Percentiles rank a stretch among this genome's conserved stretches.
Conservation (phyloP, 2,797 vertebrate genomes). For the Sparidentex hasta region DNA sequence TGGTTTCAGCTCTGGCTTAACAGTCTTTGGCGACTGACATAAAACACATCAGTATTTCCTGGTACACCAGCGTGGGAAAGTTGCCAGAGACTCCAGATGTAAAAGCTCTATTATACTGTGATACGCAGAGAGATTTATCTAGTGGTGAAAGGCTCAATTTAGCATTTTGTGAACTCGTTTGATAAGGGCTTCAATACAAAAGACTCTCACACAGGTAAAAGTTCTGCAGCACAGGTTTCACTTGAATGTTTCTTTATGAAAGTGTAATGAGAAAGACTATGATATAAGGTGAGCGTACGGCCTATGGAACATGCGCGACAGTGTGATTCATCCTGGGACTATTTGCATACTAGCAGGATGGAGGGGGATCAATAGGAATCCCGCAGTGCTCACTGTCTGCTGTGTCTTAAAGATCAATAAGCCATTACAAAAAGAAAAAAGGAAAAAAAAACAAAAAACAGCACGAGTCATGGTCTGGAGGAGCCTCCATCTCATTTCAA, state of each 20-base stretch:
- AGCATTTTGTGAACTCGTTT: no score
- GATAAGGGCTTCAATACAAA: no score
- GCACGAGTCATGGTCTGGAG: constrained; percentile 58
- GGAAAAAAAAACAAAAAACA: not conserved
- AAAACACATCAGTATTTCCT: no score
- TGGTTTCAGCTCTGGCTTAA: no score
- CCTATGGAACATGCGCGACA: constrained; percentile 10
- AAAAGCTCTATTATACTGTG: no score
- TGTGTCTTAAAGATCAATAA: constrained; percentile 76
- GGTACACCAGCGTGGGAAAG: no score
- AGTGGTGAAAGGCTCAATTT: no score
- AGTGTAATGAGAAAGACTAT: constrained; percentile 8
- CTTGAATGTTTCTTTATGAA: not conserved
- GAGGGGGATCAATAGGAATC: constrained; percentile 67
- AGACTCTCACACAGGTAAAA: no score
- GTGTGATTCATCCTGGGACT: constrained; percentile 20
- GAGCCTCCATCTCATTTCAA: constrained; percentile 61
- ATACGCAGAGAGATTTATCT: no score
- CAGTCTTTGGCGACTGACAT: no score
- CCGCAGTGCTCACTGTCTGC: constrained; percentile 64
- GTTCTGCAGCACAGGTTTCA: not conserved
- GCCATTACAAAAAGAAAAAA: constrained; percentile 70
- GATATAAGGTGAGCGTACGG: constrained; percentile 18
- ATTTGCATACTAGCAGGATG: constrained; percentile 56
- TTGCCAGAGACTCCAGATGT: no score